Evolutionary conservation across 2,113 vertebrate species (phyloP).

Genomic region (Mellivora capensis): DNA sequence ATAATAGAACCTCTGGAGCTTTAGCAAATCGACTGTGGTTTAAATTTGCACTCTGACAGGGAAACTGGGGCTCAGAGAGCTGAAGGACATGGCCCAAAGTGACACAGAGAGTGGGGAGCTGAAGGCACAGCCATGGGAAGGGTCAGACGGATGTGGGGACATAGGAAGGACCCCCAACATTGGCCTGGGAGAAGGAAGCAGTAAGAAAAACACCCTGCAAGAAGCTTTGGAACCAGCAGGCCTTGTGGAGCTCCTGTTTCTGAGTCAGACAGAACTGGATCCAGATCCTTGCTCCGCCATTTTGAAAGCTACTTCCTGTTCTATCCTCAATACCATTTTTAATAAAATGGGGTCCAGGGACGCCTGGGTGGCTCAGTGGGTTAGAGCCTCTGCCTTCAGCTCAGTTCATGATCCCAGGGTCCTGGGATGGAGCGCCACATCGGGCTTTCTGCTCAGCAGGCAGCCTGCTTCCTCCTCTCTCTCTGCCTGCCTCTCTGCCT

Average conservation of each 20-base stretch:
- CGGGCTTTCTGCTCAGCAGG: too few species aligned
- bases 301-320: neutral
- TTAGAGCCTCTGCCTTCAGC: too few species aligned
- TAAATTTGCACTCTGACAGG: neutral
- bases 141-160: rapidly evolving
- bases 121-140: rapidly evolving
- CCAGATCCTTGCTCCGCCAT: too few species aligned
- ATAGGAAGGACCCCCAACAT: neutral
- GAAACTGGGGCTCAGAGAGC: neutral
- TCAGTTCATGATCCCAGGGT: too few species aligned
- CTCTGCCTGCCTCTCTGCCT: too few species aligned
- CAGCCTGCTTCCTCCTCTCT: too few species aligned
- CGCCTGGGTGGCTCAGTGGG: too few species aligned
- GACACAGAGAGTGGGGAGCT: neutral
- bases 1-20: neutral
- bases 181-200: neutral
- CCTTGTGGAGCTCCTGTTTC: rapidly evolving
- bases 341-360: neutral
- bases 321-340: neutral
- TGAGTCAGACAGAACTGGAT: neutral
- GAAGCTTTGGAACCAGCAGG: neutral
- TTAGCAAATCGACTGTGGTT: neutral
- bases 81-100: neutral
- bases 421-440: too few species aligned
- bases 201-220: neutral